Percentiles rank a stretch among this genome's conserved stretches.
Evolutionary conservation across 2,797 vertebrate species (phyloP).

Genomic region (Cynopterus sphinx): DNA sequence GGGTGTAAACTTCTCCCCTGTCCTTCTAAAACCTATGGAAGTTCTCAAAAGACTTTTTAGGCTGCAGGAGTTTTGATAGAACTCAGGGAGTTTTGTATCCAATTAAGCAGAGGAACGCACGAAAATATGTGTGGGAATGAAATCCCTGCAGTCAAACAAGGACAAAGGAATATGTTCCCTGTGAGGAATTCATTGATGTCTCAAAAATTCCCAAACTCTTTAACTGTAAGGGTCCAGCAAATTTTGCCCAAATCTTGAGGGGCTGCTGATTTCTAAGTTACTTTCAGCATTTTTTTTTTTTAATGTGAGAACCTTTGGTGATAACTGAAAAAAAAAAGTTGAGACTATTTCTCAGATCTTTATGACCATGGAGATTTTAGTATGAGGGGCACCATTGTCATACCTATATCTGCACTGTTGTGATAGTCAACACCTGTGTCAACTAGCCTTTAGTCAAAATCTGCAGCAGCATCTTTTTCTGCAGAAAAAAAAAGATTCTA

Average conservation of each 20-base stretch:
- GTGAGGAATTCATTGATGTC: neutral
- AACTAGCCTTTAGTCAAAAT: neutral
- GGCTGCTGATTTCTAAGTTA: neutral
- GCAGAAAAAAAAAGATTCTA: neutral
- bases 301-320: neutral
- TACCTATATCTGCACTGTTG: neutral
- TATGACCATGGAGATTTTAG: neutral
- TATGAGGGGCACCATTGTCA: neutral
- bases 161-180: neutral
- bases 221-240: neutral
- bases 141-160: neutral
- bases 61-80: neutral
- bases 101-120: neutral
- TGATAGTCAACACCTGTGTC: neutral
- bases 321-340: neutral
- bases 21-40: neutral
- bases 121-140: neutral
- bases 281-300: neutral
- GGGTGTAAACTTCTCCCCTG: neutral
- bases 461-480: neutral
- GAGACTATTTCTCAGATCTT: neutral
- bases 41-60: neutral
- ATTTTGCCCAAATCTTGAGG: neutral
- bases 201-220: neutral
- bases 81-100: neutral